Conservation (phyloP, 2,888 invertebrate genomes). For the Caenorhabditis doughertyi region DNA sequence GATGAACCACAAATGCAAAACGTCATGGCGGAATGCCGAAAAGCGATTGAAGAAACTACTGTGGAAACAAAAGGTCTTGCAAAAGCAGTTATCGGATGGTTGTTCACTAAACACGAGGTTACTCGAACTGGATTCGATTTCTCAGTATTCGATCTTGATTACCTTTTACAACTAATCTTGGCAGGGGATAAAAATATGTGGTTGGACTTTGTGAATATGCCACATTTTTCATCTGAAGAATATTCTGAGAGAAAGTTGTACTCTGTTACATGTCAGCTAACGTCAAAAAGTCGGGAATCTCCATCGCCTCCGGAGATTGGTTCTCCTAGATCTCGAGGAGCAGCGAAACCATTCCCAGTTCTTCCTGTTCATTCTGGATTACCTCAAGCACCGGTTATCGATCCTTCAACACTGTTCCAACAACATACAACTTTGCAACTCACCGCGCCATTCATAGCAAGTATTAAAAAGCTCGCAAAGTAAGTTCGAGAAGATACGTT, state of each 20-base stretch:
- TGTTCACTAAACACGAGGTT: conserved; percentile 66
- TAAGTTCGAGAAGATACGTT: not conserved
- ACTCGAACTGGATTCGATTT: conserved; percentile 72
- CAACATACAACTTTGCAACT: conserved; percentile 62
- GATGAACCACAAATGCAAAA: conserved; percentile 49
- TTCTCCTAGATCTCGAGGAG: conserved; percentile 41
- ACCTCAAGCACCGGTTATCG: conserved; percentile 66
- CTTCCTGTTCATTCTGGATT: conserved; percentile 73
- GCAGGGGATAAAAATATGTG: conserved; percentile 73
- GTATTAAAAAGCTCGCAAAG: conserved; percentile 55
- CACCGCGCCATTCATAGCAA: conserved; percentile 61
- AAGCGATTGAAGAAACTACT: conserved; percentile 50
- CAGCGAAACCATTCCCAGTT: conserved; percentile 70
- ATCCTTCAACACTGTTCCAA: conserved; percentile 58
- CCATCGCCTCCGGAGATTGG: conserved; percentile 38
- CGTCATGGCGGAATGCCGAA: conserved; percentile 48
- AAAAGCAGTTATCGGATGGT: conserved; percentile 69
- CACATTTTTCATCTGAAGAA: conserved; percentile 61
- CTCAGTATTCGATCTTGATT: conserved; percentile 76
- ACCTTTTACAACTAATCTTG: conserved; percentile 78
- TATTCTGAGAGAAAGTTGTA: conserved; percentile 68
- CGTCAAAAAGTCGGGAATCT: conserved; percentile 44
- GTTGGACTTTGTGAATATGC: conserved; percentile 77
- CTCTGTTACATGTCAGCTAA: conserved; percentile 66
- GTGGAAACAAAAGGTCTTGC: conserved; percentile 58